Evolutionary conservation across 1,140 invertebrate genomes (phyloP).

Genomic region (Drosophila sechellia): DNA sequence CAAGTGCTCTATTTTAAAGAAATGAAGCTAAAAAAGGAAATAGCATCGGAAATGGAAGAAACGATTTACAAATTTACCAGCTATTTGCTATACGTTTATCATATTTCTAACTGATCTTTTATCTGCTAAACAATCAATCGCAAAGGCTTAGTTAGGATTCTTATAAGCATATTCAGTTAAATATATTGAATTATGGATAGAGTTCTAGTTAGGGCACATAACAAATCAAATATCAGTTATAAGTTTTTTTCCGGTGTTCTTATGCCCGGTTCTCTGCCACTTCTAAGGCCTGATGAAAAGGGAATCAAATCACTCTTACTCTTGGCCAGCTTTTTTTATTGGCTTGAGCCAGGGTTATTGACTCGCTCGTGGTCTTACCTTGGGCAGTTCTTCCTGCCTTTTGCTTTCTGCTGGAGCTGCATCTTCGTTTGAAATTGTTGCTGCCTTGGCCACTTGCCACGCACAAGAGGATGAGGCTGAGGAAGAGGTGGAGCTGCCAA

Average conservation of each 20-base stretch:
- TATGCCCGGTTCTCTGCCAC: constrained; percentile 20
- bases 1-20: neutral
- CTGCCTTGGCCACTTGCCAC: constrained; percentile 49
- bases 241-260: constrained; percentile 10
- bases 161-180: too few species aligned
- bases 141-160: too few species aligned
- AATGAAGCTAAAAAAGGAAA: neutral
- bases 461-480: constrained; percentile 28
- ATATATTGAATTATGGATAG: too few species aligned
- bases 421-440: constrained; percentile 66
- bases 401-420: constrained; percentile 59
- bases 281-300: constrained; percentile 73
- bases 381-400: constrained; percentile 55
- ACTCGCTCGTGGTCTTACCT: constrained; percentile 44
- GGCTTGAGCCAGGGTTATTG: constrained; percentile 63
- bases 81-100: neutral
- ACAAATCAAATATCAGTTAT: neutral
- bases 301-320: constrained; percentile 83
- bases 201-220: neutral
- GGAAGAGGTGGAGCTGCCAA: constrained; percentile 56
- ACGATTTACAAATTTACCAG: neutral
- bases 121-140: neutral
- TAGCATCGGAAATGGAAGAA: too few species aligned
- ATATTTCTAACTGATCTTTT: neutral
- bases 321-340: constrained; percentile 45